Evolutionary conservation across 2,113 vertebrate genomes (phyloP).

Genomic region (human (Homo sapiens)): DNA sequence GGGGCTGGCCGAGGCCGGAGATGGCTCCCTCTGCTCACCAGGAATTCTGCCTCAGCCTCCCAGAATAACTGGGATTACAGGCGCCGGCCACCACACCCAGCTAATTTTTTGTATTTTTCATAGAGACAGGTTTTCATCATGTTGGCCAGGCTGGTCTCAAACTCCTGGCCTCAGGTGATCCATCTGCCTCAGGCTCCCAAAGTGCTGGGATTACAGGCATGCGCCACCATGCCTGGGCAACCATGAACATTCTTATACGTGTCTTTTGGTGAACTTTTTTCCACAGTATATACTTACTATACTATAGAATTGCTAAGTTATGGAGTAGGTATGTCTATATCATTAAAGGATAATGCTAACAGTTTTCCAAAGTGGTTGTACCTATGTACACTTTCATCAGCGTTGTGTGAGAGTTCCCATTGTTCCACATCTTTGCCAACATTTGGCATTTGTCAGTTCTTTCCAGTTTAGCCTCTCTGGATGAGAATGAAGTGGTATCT

Average conservation of each 20-base stretch:
- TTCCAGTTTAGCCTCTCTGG: not conserved
- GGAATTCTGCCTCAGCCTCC: no score
- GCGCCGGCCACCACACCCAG: no score
- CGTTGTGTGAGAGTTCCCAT: not conserved
- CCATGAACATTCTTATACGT: not conserved
- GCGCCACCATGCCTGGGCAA: no score
- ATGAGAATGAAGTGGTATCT: not conserved
- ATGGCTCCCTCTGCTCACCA: no score
- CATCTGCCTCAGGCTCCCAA: no score
- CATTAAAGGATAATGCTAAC: not conserved
- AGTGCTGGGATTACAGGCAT: no score
- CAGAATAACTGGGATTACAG: no score
- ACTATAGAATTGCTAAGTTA: not conserved
- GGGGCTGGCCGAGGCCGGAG: no score
- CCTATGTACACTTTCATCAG: not conserved
- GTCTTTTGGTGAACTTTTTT: not conserved
- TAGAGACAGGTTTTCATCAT: no score
- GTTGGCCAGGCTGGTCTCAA: no score
- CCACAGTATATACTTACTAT: not conserved
- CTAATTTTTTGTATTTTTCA: no score
- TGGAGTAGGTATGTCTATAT: not conserved
- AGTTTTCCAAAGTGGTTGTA: not conserved
- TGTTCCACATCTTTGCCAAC: not conserved
- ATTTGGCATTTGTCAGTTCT: not conserved
- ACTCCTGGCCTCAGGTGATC: no score